Evolutionary conservation across 2,797 vertebrate species (phyloP).

Genomic region (Cryptoprocta ferox): DNA sequence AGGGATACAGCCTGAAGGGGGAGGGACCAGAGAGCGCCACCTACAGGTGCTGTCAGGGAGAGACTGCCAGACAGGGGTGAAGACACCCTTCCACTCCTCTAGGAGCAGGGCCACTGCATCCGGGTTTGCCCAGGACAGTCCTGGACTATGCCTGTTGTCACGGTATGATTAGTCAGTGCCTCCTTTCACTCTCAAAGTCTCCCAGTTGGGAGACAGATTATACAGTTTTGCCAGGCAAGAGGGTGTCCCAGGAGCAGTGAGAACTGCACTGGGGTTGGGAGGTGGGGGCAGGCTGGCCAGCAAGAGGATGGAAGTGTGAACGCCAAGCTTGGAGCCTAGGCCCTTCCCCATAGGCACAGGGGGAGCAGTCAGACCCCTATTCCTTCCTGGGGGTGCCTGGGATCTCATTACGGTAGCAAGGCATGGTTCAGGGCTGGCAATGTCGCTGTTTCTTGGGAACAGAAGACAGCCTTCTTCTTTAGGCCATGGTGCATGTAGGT

Average conservation of each 20-base stretch:
- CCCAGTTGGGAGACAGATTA: neutral
- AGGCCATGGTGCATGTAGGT: accelerated
- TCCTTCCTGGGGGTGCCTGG: neutral
- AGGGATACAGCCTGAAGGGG: neutral
- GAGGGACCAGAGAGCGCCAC: neutral
- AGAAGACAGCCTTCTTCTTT: no score
- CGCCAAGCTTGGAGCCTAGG: neutral
- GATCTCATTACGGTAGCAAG: neutral
- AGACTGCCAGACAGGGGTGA: neutral
- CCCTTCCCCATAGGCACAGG: neutral
- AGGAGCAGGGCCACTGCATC: neutral
- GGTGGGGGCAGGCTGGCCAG: neutral
- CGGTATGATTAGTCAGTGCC: neutral
- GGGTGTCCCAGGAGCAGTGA: neutral
- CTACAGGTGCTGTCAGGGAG: neutral
- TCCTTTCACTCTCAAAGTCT: neutral
- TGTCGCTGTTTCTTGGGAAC: neutral
- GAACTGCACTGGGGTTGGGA: neutral
- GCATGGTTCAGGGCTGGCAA: neutral
- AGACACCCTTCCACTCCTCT: neutral
- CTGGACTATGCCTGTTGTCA: neutral
- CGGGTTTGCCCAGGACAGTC: neutral
- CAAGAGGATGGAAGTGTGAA: neutral
- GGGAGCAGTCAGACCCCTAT: neutral
- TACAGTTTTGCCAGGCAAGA: neutral